Base-by-base conservation (phyloP, 2,888 invertebrate species). In the Drosophila tanythrix region DNA sequence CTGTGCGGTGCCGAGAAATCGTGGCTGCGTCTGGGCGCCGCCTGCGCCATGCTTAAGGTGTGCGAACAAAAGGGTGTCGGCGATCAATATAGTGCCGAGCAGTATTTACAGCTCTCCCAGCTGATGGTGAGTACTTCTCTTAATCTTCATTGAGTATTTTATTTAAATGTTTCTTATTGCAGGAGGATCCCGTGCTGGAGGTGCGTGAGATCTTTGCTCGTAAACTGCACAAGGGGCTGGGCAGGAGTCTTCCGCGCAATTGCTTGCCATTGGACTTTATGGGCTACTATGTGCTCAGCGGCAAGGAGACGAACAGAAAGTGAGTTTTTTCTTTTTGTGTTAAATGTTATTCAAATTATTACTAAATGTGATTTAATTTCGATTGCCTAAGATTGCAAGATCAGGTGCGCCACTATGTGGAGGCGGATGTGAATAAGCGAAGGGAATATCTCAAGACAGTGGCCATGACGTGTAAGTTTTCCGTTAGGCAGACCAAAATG, bases 31-130 rank as follows among this genome's bases (percentile, higher is more conserved):
- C 94, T 99, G 48, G 96, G 97, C 18, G 99, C 99, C 8, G 99
- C 98, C 64, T 97, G 97, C 92, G 98, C 98, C 56, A 98, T 99
- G 97, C 94, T 99, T 60, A 99, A 99, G 94, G 97, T 99, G 57
- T 98, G 98, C 93, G 98, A 99, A 91, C 99, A 99, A 93, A 98
- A 98, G 91, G 97, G 97, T 57, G 99, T 98, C 62, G 98, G 98
- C 0, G 98, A 99, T 93, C 97, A 98, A 93, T 98, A 97, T 92
- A 97, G 97, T 3, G 96, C 97, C 1, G 98, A 98, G 87, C 99
- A 99, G 94, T 99, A 98, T 94, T 98, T 98, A 92, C 97, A 97
- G 91, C 94, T 99, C 38, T 98, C 99, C 2, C 96, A 97, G 89
- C 95, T 99, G 69, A 97, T 99, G 96, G 96, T 97, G 90, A 96